Percentiles rank a stretch among this genome's conserved stretches.
phyloP scores from a whole-genome alignment of 1,140 invertebrate genomes.

The Asobara japonica region DNA sequence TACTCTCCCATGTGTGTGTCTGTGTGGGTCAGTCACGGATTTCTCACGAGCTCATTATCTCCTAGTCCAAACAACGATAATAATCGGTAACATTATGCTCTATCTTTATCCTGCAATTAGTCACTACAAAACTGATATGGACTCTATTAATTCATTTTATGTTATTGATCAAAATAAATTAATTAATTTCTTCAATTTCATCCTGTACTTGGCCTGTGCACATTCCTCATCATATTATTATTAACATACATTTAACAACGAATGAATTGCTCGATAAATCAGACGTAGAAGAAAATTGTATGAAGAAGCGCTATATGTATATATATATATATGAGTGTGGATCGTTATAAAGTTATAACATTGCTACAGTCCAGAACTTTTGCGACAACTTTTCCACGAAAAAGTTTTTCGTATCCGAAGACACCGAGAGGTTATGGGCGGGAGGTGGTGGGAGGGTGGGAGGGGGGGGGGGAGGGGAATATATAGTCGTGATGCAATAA shows the following conservation, averaged over 20 bases:
- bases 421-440: background rate
- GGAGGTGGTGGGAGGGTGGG: background rate
- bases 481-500: slow-evolving; percentile 64
- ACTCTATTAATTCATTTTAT: too few relatives aligned
- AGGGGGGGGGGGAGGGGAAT: slow-evolving; percentile 23
- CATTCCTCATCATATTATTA: too few relatives aligned
- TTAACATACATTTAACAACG: background rate
- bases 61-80: too few relatives aligned
- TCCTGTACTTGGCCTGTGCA: too few relatives aligned
- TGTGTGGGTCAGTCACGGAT: too few relatives aligned
- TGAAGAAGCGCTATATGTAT: background rate
- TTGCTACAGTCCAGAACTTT: slow-evolving; percentile 13
- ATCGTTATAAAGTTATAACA: slow-evolving; percentile 12
- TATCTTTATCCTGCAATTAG: too few relatives aligned
- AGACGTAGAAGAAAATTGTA: background rate
- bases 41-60: too few relatives aligned
- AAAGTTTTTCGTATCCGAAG: background rate
- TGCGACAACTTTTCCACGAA: slow-evolving; percentile 12
- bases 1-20: too few relatives aligned
- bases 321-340: background rate
- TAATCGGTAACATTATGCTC: too few relatives aligned
- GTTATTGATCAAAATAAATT: too few relatives aligned
- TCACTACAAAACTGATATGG: too few relatives aligned
- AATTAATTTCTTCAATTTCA: too few relatives aligned
- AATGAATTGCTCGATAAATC: background rate